Base-by-base conservation (phyloP, 2,113 vertebrate genomes). In the Lagopus muta region DNA sequence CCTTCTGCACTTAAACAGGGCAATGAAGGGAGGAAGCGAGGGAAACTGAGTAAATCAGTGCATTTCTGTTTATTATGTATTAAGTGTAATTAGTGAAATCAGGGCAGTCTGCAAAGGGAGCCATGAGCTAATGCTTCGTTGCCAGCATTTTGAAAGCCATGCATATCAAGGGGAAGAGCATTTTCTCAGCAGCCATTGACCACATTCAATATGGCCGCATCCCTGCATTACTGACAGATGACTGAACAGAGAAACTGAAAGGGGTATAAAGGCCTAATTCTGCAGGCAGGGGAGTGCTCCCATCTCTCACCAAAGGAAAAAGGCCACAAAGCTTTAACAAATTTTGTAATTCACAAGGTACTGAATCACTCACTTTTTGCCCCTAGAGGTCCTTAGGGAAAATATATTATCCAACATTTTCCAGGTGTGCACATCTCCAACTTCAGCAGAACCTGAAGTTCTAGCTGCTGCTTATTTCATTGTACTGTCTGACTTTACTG, bases 1-100 rank as follows among this genome's bases (percentile, higher is more conserved):
- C 83, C 83, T 93, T 69, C 80, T 79, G 65, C 38, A 61, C 75
- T 89, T 85, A 84, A 91, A 89, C 87, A 94, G 89, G 77, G 54
- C 88, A 92, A 48, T 58, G 80, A 55, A 70, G 54, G 66, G 55
- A 79, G 21, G 60, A 60, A 30, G 36, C 14, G 25, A 28, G 67
- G 62, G 81, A 74, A 79, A 89, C 7, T 69, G 75, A 89, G 57
- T 47, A 86, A 95, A 88, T 65, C 2, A 0, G 54, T 90, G 11
- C 32, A 66, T 72, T 74, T 38, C 12, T 88, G 8, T 90, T 92
- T 65, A 28, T 90, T 89, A 64, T 45, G n/a, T 88, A 64, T 64
- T 73, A 83, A 86, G 55, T 45, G 60, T 32, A 67, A 76, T 65
- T 57, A 74, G 79, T 92, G 93, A 89, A 95, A 90, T 92, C 30